A percentile compares a stretch with the other conserved stretches of the same genome.
Evolutionary conservation across 64 coral and sea anemone species (phyloP).

Genomic region (Montipora capricornis): DNA sequence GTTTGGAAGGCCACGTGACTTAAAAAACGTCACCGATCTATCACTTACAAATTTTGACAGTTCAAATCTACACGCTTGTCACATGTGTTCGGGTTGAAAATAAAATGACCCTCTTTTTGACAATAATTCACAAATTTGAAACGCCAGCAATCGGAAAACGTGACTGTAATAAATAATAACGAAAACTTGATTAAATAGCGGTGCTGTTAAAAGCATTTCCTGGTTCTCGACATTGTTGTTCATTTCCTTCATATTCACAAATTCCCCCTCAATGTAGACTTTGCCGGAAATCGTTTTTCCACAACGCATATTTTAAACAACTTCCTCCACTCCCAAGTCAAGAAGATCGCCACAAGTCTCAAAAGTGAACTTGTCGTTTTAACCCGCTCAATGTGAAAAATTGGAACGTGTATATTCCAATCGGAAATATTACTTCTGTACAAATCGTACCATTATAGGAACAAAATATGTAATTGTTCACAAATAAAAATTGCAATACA

Average conservation of each 20-base stretch:
- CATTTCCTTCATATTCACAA: conserved; percentile 14
- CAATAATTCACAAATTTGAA: background rate
- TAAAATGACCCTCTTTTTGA: background rate
- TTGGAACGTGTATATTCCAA: too few species aligned
- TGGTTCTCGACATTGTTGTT: background rate
- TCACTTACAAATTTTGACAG: conserved; percentile 39
- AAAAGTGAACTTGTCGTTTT: background rate
- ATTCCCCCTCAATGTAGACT: background rate
- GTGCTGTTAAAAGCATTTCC: conserved; percentile 18
- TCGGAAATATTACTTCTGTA: too few species aligned
- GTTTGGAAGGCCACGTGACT: conserved; percentile 50
- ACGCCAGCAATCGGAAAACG: background rate
- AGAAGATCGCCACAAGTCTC: background rate
- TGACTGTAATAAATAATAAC: background rate
- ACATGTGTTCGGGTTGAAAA: background rate
- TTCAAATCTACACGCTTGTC: conserved; percentile 16
- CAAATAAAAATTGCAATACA: too few species aligned
- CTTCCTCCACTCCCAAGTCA: conserved; percentile 22
- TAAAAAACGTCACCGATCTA: conserved; percentile 25
- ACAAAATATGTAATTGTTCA: too few species aligned
- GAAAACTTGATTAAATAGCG: background rate
- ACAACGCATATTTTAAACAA: background rate
- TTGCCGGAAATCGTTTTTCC: conserved; percentile 22
- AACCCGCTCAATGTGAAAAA: background rate
- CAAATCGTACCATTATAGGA: too few species aligned